Evolutionary conservation across 2,113 vertebrate genomes (phyloP).

Genomic region (Aviceda subcristata): DNA sequence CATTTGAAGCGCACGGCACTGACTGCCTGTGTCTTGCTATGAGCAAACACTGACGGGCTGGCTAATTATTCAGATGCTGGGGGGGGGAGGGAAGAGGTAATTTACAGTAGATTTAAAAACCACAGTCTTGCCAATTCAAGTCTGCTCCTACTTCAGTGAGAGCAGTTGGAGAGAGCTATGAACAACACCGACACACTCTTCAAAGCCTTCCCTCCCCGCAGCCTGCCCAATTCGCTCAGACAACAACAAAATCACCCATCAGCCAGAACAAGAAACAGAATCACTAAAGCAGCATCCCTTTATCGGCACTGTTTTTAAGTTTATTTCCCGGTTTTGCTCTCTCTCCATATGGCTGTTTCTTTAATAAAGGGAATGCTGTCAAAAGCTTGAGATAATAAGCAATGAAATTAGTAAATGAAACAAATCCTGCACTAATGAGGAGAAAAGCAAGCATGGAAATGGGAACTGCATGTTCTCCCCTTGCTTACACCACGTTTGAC

Average conservation of each 20-base stretch:
- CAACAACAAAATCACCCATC: background rate
- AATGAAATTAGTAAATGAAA: background rate
- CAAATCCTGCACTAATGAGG: background rate
- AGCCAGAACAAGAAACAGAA: background rate
- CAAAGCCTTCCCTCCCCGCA: background rate
- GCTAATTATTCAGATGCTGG: background rate
- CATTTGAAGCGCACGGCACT: background rate
- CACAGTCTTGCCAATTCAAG: background rate
- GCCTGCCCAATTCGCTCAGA: background rate
- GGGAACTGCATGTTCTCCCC: background rate
- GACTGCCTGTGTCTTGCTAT: background rate
- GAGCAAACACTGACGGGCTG: background rate
- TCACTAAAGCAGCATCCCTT: background rate
- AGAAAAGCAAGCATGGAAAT: background rate
- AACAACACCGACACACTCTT: background rate
- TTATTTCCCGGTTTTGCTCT: background rate
- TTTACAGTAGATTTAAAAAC: background rate
- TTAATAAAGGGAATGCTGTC: background rate
- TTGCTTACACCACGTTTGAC: background rate
- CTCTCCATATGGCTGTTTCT: background rate
- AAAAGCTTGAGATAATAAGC: background rate
- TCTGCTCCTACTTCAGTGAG: background rate
- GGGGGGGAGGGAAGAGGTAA: background rate
- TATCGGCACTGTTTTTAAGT: background rate
- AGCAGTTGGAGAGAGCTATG: background rate